phyloP scores from a whole-genome alignment of 2,888 invertebrate genomes.

The Melitaea athalia region DNA sequence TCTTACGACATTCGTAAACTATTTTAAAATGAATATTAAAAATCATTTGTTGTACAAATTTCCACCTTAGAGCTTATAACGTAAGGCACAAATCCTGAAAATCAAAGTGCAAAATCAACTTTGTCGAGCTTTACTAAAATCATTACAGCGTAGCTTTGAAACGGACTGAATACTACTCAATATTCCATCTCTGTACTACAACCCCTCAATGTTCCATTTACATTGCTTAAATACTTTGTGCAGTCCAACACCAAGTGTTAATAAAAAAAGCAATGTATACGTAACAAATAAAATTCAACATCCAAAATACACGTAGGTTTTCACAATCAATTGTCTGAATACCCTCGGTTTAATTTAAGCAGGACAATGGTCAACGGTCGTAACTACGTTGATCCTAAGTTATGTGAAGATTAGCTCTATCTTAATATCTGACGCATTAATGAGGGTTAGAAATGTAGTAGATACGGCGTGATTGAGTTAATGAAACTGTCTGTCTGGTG shows the following conservation, averaged over 20 bases:
- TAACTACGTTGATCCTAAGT: slow-evolving; percentile 78
- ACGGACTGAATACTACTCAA: slow-evolving; percentile 27
- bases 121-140: slow-evolving; percentile 48
- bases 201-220: slow-evolving; percentile 2
- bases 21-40: slow-evolving; percentile 31
- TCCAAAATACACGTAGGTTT: slow-evolving; percentile 46
- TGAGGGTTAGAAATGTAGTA: slow-evolving; percentile 47
- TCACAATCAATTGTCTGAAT: slow-evolving; percentile 68
- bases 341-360: slow-evolving; percentile 77
- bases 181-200: slow-evolving; percentile 6
- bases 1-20: slow-evolving; percentile 72
- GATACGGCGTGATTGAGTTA: slow-evolving; percentile 47
- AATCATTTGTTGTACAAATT: slow-evolving; percentile 32
- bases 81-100: slow-evolving; percentile 34
- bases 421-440: slow-evolving; percentile 76
- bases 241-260: not conserved
- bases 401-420: slow-evolving; percentile 80
- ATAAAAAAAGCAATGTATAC: slow-evolving; percentile 37
- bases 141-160: slow-evolving; percentile 45
- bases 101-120: slow-evolving; percentile 35
- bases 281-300: not conserved
- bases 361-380: slow-evolving; percentile 79
- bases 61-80: slow-evolving; percentile 33
- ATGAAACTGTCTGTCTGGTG: slow-evolving; percentile 42
- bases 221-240: slow-evolving; percentile 33